These are phyloP conservation scores for Apocrypta bakeri DNA, from an alignment of 1,140 invertebrate genomes.

Conservation along the genomic window DNA sequence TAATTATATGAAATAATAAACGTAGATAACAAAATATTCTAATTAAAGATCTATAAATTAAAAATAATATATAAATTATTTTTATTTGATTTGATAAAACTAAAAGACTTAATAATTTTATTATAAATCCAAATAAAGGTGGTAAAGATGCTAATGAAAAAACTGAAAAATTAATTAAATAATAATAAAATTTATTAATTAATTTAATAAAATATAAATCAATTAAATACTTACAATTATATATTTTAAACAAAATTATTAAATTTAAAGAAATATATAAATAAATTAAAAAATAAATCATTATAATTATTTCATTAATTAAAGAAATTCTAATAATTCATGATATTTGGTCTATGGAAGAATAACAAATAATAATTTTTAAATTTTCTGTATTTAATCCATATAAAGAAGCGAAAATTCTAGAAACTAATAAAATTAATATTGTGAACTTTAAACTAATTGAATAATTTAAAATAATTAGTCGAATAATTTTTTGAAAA, in stretches of 20 bases:
- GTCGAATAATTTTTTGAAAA: not conserved
- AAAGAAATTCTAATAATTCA: conserved; percentile 70
- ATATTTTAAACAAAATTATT: not conserved
- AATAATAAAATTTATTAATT: not conserved
- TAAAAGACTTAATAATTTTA: no score
- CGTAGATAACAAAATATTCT: no score
- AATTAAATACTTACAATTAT: not conserved
- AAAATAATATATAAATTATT: conserved; percentile 73
- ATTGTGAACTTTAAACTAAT: not conserved
- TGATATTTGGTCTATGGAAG: conserved; percentile 59
- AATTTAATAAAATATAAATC: not conserved
- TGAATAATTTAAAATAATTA: conserved; percentile 36
- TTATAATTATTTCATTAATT: conserved; percentile 73
- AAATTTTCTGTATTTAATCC: conserved; percentile 77
- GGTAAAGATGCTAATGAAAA: not conserved
- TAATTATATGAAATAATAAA: no score
- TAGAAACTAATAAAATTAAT: conserved; percentile 52
- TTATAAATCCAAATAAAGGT: not conserved
- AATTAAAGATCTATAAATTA: no score
- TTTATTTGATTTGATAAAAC: no score
- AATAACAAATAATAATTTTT: conserved; percentile 78
- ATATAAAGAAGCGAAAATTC: conserved; percentile 52
- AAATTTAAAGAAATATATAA: not conserved
- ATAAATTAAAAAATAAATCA: not conserved
- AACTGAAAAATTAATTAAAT: no score